These are phyloP conservation scores for Drosophila peninsularis DNA, from an alignment of 2,888 invertebrate species.

Conservation along the genomic window DNA sequence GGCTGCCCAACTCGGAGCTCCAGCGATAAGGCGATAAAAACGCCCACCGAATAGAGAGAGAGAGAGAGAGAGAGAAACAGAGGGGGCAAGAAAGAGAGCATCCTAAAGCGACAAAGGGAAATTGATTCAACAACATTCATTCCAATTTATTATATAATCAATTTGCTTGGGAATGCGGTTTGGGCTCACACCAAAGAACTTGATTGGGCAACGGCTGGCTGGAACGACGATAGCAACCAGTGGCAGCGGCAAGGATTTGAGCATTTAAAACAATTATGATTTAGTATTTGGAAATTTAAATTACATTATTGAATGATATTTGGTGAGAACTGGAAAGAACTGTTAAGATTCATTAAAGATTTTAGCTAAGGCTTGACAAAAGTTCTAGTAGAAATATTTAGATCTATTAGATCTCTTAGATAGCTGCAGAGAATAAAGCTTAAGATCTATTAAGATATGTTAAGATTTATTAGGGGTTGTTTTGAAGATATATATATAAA, in stretches of 20 bases:
- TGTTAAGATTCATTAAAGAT: too few species aligned
- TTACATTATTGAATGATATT: too few species aligned
- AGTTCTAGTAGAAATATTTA: too few species aligned
- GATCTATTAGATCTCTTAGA: neutral
- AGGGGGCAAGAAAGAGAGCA: neutral
- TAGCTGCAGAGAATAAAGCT: too few species aligned
- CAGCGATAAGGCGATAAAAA: constrained; percentile 47
- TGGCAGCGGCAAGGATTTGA: neutral
- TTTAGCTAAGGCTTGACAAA: too few species aligned
- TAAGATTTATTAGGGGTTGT: too few species aligned
- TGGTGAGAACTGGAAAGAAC: too few species aligned
- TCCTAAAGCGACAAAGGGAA: constrained; percentile 7
- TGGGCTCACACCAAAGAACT: neutral
- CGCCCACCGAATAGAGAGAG: constrained; percentile 41
- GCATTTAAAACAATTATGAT: neutral
- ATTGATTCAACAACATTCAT: constrained; percentile 29
- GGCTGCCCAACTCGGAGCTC: constrained; percentile 22
- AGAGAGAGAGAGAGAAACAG: neutral
- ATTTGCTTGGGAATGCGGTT: constrained; percentile 6
- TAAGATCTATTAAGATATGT: too few species aligned
- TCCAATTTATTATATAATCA: constrained; percentile 26
- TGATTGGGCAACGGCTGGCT: neutral
- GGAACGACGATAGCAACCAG: neutral
- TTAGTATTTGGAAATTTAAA: neutral
- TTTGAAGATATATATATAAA: too few species aligned